Evolutionary conservation across 2,888 invertebrate genomes (phyloP), one percentile per base, ranked within the genome.

Genomic region (Plagiodera versicolora): DNA sequence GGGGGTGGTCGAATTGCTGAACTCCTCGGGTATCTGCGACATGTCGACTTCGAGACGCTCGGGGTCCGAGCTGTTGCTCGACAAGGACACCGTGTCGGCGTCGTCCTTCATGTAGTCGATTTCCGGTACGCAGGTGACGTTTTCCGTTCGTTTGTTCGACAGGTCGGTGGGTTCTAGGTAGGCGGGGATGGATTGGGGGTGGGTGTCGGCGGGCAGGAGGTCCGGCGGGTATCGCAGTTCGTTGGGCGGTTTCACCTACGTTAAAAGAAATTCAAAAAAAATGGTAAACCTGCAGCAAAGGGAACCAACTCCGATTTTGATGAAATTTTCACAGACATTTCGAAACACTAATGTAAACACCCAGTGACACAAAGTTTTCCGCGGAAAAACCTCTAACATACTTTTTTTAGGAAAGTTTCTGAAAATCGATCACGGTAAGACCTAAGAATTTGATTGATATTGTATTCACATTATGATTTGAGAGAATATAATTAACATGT

Each of bases 41-140:
- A 87, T 87, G 77, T 89, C 89, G 79, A 90, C 89, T 73, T 90
- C 89, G 70, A 90, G 80, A 71, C 90, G 82, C 70, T 89, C 89
- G 1, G 89, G 89, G 81, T 91, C 91, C 0, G 90, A 89, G 67
- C 87, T 87, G 75, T 87, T 87, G 76, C 89, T 89, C 76, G 86
- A 88, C 66, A 86, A 76, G 1, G 79, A 79, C 28, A 73, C 58
- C 10, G 63, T 56, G 64, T 74, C 72, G 46, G 71, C 67, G 63
- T 78, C 79, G 57, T 79, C 78, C 48, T 79, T 79, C 55, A 80
- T 79, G 63, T 74, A 76, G 47, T 78, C 81, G 60, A 77, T 74
- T 69, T 80, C 80, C 16, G 80, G 79, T 61, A 80, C 74, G 68
- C 79, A 79, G 11, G 78, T 79, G 28, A 80, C 67, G 55, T 74